phyloP scores from a whole-genome alignment of 2,113 vertebrate species.

The Misgurnus anguillicaudatus region DNA sequence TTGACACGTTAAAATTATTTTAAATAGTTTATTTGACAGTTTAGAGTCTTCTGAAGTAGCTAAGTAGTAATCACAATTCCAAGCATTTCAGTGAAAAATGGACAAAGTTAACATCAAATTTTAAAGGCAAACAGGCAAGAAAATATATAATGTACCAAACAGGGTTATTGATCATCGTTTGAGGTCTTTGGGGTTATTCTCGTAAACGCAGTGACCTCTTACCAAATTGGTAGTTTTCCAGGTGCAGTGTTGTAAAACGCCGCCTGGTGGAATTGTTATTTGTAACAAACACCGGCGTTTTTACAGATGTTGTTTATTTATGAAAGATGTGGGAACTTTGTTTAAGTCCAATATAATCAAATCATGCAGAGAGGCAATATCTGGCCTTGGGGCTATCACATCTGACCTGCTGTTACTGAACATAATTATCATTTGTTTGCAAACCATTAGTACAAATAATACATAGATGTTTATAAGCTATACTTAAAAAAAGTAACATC shows the following conservation, averaged over 20 bases:
- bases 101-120: no score
- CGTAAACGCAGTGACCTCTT: slow-evolving; percentile 31
- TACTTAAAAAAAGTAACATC: no score
- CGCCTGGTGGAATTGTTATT: slow-evolving; percentile 13
- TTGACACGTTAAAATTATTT: no score
- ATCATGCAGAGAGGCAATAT: not conserved
- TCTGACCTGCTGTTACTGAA: no score
- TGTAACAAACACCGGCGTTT: slow-evolving; percentile 44
- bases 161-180: not conserved
- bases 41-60: not conserved
- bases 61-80: no score
- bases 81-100: no score
- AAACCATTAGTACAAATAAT: not conserved
- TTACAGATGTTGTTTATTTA: slow-evolving; percentile 54
- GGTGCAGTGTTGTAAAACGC: not conserved
- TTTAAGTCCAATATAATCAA: slow-evolving; percentile 26
- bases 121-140: not conserved
- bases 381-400: not conserved
- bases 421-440: not conserved
- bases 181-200: not conserved
- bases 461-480: no score
- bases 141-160: not conserved
- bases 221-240: slow-evolving; percentile 42
- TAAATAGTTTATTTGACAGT: no score
- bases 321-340: slow-evolving; percentile 7